These are phyloP conservation scores for Nerophis lumbriciformis DNA, from an alignment of 2,113 vertebrate species.

Conservation along the genomic window DNA sequence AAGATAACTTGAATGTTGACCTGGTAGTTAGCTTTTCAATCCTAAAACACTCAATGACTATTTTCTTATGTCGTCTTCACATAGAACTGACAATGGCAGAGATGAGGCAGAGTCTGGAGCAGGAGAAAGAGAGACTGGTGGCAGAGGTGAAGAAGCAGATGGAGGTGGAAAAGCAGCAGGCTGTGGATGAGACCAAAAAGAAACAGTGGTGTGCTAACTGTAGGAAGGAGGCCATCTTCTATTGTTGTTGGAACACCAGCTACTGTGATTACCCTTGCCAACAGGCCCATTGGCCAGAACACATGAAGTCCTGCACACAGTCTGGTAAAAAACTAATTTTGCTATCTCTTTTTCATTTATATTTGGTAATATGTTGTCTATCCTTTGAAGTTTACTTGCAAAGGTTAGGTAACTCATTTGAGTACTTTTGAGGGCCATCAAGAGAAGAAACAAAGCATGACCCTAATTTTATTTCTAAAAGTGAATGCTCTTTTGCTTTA, in stretches of 20 bases:
- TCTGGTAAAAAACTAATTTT: constrained; percentile 76
- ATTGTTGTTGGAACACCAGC: constrained; percentile 98
- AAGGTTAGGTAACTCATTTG: too few relatives aligned
- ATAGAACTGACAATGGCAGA: constrained; percentile 96
- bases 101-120: constrained; percentile 96
- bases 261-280: constrained; percentile 98
- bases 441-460: too few relatives aligned
- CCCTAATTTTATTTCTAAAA: too few relatives aligned
- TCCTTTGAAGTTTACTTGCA: not conserved
- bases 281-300: constrained; percentile 97
- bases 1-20: not conserved
- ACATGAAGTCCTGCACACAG: constrained; percentile 98
- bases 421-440: too few relatives aligned
- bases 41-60: not conserved
- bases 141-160: constrained; percentile 93
- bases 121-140: constrained; percentile 87
- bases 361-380: not conserved
- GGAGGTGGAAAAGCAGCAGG: constrained; percentile 91
- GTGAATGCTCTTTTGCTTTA: too few relatives aligned
- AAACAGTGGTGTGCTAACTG: constrained; percentile 98
- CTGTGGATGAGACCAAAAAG: constrained; percentile 95
- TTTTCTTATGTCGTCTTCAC: not conserved
- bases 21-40: not conserved
- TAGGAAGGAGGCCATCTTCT: constrained; percentile 96
- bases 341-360: not conserved